Percentiles rank a stretch among this genome's conserved stretches.
These are phyloP conservation scores for Tupaia chinensis DNA, from an alignment of 2,113 vertebrate genomes.

Conservation along the genomic window DNA sequence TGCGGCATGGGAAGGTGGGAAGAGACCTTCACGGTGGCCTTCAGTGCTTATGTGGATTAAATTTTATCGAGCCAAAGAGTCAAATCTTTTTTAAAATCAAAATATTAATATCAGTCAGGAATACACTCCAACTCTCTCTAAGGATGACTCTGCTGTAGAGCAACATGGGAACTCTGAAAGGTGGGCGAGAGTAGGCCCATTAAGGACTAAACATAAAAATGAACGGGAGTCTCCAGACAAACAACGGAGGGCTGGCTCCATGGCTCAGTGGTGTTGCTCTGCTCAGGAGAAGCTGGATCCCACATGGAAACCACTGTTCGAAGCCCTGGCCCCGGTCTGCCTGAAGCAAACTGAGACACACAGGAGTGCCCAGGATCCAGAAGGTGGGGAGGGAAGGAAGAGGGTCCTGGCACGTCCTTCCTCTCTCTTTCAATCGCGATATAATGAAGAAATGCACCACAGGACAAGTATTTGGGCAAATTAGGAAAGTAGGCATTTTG, in stretches of 20 bases:
- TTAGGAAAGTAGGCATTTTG: neutral
- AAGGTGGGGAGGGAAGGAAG: no score
- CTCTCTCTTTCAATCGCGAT: no score
- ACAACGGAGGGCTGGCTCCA: no score
- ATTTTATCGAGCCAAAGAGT: neutral
- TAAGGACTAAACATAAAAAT: neutral
- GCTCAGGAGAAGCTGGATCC: no score
- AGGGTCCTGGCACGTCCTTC: no score
- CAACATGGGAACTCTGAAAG: neutral
- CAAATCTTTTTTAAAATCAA: neutral
- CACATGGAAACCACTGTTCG: no score
- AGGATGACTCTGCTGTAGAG: neutral
- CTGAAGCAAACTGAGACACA: no score
- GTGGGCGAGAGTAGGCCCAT: no score
- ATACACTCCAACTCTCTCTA: rapidly evolving
- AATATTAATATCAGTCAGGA: neutral
- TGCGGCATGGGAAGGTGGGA: rapidly evolving
- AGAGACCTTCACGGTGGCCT: rapidly evolving
- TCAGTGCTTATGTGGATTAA: rapidly evolving
- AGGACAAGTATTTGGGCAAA: neutral
- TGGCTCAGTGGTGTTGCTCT: no score
- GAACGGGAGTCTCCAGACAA: neutral
- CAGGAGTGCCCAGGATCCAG: no score
- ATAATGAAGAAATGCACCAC: neutral
- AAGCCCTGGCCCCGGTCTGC: no score